Conservation (phyloP, 2,113 vertebrate genomes). For the Lichenostomus cassidix region DNA sequence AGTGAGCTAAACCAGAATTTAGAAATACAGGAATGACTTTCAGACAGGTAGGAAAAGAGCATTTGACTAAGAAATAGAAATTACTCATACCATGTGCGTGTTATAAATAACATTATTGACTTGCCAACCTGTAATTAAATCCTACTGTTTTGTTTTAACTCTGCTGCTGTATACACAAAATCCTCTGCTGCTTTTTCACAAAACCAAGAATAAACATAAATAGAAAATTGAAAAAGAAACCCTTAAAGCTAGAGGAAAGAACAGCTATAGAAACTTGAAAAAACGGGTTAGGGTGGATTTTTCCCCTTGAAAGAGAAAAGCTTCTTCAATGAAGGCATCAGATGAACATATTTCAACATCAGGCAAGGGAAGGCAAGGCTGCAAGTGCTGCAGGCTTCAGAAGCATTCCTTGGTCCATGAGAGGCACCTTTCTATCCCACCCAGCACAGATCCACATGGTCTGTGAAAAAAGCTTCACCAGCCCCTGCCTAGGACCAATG, state of each 20-base stretch:
- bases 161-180: neutral
- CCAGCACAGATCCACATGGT: neutral
- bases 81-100: neutral
- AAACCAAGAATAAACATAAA: neutral
- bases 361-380: neutral
- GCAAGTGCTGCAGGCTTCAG: neutral
- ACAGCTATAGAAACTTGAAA: neutral
- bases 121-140: conserved; percentile 14
- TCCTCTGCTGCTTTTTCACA: neutral
- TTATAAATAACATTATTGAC: neutral
- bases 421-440: neutral
- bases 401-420: neutral
- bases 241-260: neutral
- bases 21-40: neutral
- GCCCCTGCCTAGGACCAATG: neutral
- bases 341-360: neutral
- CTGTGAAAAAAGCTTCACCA: neutral
- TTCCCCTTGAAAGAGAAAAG: neutral
- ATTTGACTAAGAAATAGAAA: neutral
- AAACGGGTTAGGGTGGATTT: neutral
- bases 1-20: neutral
- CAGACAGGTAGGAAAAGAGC: neutral
- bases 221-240: neutral
- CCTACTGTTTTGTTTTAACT: neutral
- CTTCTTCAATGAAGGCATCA: neutral